phyloP scores from a whole-genome alignment of 2,797 vertebrate species.

The Anas georgica region DNA sequence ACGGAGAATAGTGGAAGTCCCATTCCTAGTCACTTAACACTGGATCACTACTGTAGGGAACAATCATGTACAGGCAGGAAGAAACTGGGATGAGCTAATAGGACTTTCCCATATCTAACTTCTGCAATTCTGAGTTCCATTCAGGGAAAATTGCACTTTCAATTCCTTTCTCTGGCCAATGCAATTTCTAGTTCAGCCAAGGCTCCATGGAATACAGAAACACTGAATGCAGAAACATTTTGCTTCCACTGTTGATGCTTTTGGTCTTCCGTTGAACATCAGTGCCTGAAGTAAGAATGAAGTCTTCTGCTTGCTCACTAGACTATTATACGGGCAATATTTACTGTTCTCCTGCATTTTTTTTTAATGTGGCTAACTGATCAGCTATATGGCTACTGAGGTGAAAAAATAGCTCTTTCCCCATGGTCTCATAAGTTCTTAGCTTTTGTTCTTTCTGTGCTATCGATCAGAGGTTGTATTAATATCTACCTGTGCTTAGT shows the following conservation, averaged over 20 bases:
- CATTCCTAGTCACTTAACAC: not conserved
- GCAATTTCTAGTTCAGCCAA: not conserved
- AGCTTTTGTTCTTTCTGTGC: not conserved
- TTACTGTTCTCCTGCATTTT: not conserved
- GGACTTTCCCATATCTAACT: slow-evolving; percentile 48
- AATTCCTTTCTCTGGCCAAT: not conserved
- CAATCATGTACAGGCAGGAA: not conserved
- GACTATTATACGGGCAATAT: not conserved
- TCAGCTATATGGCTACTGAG: not conserved
- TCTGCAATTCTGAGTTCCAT: slow-evolving; percentile 4
- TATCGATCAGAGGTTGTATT: not conserved
- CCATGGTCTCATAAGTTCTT: not conserved
- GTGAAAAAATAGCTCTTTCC: not conserved
- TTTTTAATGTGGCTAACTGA: not conserved
- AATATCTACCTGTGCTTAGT: not conserved
- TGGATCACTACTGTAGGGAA: not conserved
- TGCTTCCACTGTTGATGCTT: not conserved
- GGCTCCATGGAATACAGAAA: not conserved
- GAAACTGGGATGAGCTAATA: slow-evolving; percentile 15
- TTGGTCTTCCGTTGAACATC: not conserved
- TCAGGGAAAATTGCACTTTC: slow-evolving; percentile 26
- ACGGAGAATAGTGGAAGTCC: not conserved
- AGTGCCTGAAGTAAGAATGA: not conserved
- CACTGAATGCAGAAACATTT: not conserved
- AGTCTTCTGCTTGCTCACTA: not conserved